Evolutionary conservation across 1,140 invertebrate genomes (phyloP).

Genomic region (Rhyzopertha dominica): DNA sequence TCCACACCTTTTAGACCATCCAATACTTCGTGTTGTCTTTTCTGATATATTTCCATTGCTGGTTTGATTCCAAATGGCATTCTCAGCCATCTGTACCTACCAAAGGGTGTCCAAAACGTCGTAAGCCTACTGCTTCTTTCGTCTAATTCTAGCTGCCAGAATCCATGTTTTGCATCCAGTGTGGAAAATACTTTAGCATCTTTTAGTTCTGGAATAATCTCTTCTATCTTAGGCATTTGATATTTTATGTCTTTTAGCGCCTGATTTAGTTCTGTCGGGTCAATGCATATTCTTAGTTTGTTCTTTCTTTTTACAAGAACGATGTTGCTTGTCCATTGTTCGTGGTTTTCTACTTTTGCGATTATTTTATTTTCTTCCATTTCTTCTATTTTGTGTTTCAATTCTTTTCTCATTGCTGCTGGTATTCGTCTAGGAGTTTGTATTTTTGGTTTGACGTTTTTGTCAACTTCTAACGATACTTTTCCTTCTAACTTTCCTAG

Average conservation of each 20-base stretch:
- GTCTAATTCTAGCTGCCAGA: too few relatives aligned
- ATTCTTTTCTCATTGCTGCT: conserved; percentile 3
- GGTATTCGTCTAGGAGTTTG: conserved; percentile 5
- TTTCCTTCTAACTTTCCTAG: conserved; percentile 3
- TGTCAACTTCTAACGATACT: conserved; percentile 7
- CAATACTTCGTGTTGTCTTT: too few relatives aligned
- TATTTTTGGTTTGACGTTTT: conserved; percentile 5
- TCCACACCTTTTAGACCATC: too few relatives aligned
- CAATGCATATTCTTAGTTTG: conserved; percentile 47
- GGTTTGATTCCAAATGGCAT: too few relatives aligned
- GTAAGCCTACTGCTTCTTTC: too few relatives aligned
- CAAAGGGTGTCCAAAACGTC: too few relatives aligned
- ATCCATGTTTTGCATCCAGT: conserved; percentile 11
- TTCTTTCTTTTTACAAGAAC: conserved; percentile 46
- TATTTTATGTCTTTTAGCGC: conserved; percentile 41
- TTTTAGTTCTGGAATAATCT: conserved; percentile 39
- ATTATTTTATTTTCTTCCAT: conserved; percentile 7
- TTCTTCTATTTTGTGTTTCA: conserved; percentile 10
- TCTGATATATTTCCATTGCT: too few relatives aligned
- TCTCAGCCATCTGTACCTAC: too few relatives aligned
- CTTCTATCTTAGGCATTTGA: conserved; percentile 42
- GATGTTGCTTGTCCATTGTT: conserved; percentile 47
- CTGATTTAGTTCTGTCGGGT: conserved; percentile 48
- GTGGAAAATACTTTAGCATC: conserved; percentile 10
- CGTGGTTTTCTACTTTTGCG: conserved; percentile 30